A percentile compares a stretch with the other conserved stretches of the same genome.
phyloP scores from a whole-genome alignment of 2,113 vertebrate genomes.

The Nipponia nippon region DNA sequence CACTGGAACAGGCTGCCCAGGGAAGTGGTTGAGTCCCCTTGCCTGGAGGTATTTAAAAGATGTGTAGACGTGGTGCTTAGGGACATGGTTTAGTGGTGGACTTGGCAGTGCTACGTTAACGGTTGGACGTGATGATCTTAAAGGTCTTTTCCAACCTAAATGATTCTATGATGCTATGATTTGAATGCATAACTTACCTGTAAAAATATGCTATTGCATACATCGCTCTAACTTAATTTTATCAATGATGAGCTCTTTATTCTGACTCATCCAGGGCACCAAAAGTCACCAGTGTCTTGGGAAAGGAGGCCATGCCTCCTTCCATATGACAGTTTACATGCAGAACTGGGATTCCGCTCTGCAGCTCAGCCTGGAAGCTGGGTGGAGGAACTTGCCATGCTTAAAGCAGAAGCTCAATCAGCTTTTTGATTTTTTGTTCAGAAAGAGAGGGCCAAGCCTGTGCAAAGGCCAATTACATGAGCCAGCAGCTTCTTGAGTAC shows the following conservation, averaged over 20 bases:
- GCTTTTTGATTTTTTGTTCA: background rate
- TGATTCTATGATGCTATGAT: background rate
- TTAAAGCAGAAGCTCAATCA: background rate
- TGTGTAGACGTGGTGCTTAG: too few relatives aligned
- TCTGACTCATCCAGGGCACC: background rate
- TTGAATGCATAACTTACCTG: background rate
- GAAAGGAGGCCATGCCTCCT: background rate
- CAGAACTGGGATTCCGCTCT: background rate
- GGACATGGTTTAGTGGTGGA: too few relatives aligned
- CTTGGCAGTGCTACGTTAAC: too few relatives aligned
- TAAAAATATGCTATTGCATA: background rate
- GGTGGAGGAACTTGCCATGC: rapidly evolving
- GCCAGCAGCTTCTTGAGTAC: background rate
- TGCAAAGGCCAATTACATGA: background rate
- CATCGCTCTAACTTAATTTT: background rate
- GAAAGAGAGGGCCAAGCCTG: background rate
- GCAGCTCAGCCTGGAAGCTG: background rate
- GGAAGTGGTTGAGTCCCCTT: too few relatives aligned
- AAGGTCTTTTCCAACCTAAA: too few relatives aligned
- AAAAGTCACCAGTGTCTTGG: background rate
- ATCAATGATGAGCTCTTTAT: background rate
- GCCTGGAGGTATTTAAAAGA: too few relatives aligned
- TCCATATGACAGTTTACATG: background rate
- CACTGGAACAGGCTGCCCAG: too few relatives aligned
- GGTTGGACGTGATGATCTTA: too few relatives aligned